A percentile compares a stretch with the other conserved stretches of the same genome.
Conservation (phyloP, 2,113 vertebrate genomes). For the Salvelinus sp. region DNA sequence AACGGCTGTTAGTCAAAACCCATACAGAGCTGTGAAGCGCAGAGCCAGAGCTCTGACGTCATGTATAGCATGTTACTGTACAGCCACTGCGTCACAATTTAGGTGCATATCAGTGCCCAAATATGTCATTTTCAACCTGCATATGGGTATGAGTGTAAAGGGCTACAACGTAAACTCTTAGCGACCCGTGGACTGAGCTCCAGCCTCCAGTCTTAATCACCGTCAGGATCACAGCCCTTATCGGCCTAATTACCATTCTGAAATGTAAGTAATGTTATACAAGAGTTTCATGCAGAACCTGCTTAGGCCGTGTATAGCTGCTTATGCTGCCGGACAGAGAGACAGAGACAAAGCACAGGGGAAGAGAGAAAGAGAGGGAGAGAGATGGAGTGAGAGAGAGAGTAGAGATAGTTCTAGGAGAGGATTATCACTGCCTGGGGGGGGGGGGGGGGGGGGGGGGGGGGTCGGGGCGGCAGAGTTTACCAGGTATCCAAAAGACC, state of each 20-base stretch:
- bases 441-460: too few relatives aligned
- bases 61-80: too few relatives aligned
- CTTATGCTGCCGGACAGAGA: conserved; percentile 38
- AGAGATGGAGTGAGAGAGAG: conserved; percentile 8
- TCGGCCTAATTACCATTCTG: conserved; percentile 82
- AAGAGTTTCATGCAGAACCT: conserved; percentile 53
- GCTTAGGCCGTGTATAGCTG: conserved; percentile 72
- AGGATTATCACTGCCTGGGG: background rate
- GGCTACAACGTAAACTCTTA: background rate
- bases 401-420: background rate
- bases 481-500: too few relatives aligned
- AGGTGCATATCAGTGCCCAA: too few relatives aligned
- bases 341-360: conserved; percentile 2
- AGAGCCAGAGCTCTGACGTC: too few relatives aligned
- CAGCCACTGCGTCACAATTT: too few relatives aligned
- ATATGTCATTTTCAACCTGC: too few relatives aligned
- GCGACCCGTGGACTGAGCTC: background rate
- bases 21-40: too few relatives aligned
- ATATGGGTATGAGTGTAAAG: background rate
- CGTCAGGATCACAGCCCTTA: conserved; percentile 84
- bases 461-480: too few relatives aligned
- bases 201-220: conserved; percentile 73
- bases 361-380: background rate
- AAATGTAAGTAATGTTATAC: conserved; percentile 86
- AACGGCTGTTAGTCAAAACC: too few relatives aligned